Evolutionary conservation across 2,888 invertebrate genomes (phyloP), one percentile per base, ranked within the genome.

Genomic region (Pristionchus arcanus): DNA sequence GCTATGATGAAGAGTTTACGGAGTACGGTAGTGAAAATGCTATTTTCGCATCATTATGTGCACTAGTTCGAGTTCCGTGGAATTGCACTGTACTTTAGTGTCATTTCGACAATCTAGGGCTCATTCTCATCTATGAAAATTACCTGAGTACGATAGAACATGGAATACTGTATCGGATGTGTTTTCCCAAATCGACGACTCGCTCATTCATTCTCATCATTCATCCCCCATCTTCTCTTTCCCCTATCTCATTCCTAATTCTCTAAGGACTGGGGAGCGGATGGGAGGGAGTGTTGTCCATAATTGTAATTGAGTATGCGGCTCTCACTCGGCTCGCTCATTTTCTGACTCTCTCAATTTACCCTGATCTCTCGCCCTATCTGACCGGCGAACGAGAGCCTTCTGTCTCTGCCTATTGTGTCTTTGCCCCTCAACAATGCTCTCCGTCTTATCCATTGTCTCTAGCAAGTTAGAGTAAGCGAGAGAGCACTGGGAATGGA

Each of bases 261-360:
- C 71, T 71, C 71, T 15, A 71, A 71, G 34, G 71, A 71, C 71
- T 34, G 71, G 71, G 13, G 68, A 28, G 71, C 28, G 19, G 71
- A 71, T 31, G 28, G 71, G 42, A 21, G 9, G 42, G 77, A 25
- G 77, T 77, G 77, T 77, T 77, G 77, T 77, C 77, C 77, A 77
- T 77, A 77, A 77, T 77, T 77, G 77, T 77, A 77, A 77, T 77
- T 77, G 77, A 77, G 77, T 77, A 49, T 77, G 77, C 77, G 77
- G 71, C 34, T 71, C 71, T 71, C 71, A 34, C 71, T n/a, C n/a
- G n/a, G n/a, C n/a, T n/a, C 49, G 13, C 77, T 31, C 77, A 13
- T 25, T 68, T 28, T 68, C 68, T 68, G 13, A 25, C 74, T 74
- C 74, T 74, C 37, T 37, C 74, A 2, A 68, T 68, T 13, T 9